These are phyloP conservation scores for Pemphredon lugubris DNA, from an alignment of 2,888 invertebrate species.

Conservation along the genomic window DNA sequence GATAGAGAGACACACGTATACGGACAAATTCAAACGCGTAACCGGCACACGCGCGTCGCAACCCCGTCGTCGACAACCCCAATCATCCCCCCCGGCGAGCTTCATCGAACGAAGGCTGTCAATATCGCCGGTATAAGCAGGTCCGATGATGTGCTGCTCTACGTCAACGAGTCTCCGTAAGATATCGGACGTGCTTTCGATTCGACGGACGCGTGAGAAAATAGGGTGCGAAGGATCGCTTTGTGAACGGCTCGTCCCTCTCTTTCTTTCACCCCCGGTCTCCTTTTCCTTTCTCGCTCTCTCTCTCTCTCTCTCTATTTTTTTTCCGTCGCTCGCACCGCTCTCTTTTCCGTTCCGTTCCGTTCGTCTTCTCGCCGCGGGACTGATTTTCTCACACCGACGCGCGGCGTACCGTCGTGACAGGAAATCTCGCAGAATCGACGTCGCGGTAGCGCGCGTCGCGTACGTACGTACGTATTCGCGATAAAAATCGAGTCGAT, in stretches of 20 bases:
- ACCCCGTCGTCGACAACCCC: conserved; percentile 72
- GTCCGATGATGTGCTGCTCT: conserved; percentile 67
- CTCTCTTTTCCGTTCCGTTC: conserved; percentile 9
- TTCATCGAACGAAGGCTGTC: conserved; percentile 70
- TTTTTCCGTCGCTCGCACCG: conserved; percentile 14
- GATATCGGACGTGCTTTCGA: conserved; percentile 68
- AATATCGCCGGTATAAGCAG: conserved; percentile 68
- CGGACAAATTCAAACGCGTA: conserved; percentile 29
- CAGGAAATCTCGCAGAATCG: no score
- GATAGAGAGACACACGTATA: conserved; percentile 49
- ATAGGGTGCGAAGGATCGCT: conserved; percentile 69
- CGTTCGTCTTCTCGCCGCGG: conserved; percentile 26
- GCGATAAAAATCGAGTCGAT: no score
- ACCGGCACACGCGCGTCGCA: conserved; percentile 45
- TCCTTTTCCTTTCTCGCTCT: conserved; percentile 10
- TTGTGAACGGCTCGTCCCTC: conserved; percentile 50
- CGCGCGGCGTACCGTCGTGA: no score
- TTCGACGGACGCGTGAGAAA: conserved; percentile 70
- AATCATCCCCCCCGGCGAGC: conserved; percentile 70
- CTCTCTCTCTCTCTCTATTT: conserved; percentile 16
- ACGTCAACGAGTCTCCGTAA: conserved; percentile 67
- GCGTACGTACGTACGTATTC: no score
- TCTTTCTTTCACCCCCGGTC: conserved; percentile 17
- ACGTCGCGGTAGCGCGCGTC: no score
- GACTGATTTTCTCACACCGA: conserved; percentile 29